Conservation (phyloP, 2,888 invertebrate genomes). For the Antheraea yamamai region DNA sequence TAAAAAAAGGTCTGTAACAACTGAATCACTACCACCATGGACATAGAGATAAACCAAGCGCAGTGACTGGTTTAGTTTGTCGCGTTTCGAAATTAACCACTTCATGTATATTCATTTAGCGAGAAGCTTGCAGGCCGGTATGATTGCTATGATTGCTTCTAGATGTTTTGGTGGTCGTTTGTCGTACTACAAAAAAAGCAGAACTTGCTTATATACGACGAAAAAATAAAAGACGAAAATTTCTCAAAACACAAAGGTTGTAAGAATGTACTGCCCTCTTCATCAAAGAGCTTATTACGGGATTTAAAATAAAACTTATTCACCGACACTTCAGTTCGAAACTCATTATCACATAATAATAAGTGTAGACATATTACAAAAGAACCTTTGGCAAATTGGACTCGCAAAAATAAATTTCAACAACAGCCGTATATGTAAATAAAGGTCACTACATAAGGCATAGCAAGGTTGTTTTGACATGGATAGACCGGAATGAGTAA, state of each 20-base stretch:
- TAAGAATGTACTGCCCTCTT: background rate
- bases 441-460: constrained; percentile 28
- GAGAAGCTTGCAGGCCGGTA: too few species aligned
- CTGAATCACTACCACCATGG: too few species aligned
- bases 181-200: background rate
- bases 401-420: constrained; percentile 57
- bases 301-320: constrained; percentile 41
- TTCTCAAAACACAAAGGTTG: background rate
- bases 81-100: too few species aligned
- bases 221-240: background rate
- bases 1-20: too few species aligned
- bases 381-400: constrained; percentile 55
- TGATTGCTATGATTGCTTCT: too few species aligned
- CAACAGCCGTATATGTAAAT: constrained; percentile 52
- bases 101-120: too few species aligned
- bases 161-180: too few species aligned
- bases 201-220: background rate
- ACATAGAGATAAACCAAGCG: too few species aligned
- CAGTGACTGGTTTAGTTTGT: too few species aligned
- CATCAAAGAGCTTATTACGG: background rate
- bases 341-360: constrained; percentile 47
- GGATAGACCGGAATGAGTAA: background rate
- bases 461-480: background rate
- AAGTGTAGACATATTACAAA: constrained; percentile 32
- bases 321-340: constrained; percentile 29